These are phyloP conservation scores for Ascidia mentula DNA, from an alignment of 23 tunicate species.

Conservation along the genomic window DNA sequence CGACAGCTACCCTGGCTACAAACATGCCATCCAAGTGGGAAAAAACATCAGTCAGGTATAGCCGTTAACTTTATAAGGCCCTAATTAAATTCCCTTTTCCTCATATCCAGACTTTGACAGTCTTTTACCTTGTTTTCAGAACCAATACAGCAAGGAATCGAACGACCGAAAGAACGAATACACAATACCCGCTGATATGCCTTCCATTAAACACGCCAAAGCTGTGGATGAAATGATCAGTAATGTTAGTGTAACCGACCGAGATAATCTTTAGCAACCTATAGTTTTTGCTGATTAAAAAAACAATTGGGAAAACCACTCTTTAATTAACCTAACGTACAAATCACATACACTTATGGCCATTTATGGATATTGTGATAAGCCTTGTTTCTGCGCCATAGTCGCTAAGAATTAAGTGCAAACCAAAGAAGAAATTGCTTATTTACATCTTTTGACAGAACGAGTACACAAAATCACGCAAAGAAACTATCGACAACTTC, in stretches of 20 bases:
- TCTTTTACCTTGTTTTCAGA: constrained; percentile 27
- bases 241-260: constrained; percentile 54
- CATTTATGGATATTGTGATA: neutral
- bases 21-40: constrained; percentile 75
- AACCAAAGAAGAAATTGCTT: too few relatives aligned
- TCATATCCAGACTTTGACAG: neutral
- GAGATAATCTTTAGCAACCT: too few relatives aligned
- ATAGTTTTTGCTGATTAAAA: too few relatives aligned
- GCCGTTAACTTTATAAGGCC: too few relatives aligned
- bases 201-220: constrained; percentile 67
- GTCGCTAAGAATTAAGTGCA: too few relatives aligned
- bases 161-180: constrained; percentile 33
- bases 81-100: too few relatives aligned
- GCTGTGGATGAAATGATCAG: constrained; percentile 53
- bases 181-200: constrained; percentile 79
- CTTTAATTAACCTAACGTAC: neutral
- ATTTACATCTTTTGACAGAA: too few relatives aligned
- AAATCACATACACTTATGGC: neutral
- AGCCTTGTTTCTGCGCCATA: too few relatives aligned
- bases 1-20: constrained; percentile 80
- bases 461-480: constrained; percentile 13
- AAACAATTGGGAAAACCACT: too few relatives aligned
- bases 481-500: constrained; percentile 75
- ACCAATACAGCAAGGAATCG: constrained; percentile 52
- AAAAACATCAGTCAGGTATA: constrained; percentile 77